These are phyloP conservation scores for Ophion ellenae DNA, from an alignment of 2,888 invertebrate species.

Conservation along the genomic window DNA sequence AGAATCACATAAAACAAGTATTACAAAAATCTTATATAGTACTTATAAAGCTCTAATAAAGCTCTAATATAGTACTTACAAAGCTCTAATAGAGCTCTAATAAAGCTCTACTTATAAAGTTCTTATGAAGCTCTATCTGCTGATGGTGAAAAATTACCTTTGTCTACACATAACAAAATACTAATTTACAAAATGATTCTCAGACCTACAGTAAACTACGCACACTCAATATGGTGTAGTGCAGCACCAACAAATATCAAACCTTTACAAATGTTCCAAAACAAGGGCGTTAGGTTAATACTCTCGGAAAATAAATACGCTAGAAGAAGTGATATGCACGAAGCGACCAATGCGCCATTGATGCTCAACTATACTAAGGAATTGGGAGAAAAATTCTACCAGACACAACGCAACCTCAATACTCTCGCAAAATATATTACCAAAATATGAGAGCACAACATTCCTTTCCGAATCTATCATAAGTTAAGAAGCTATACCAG, in stretches of 20 bases:
- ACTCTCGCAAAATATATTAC: background rate
- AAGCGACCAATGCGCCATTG: conserved; percentile 9
- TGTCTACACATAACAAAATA: conserved; percentile 69
- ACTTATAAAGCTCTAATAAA: conserved; percentile 46
- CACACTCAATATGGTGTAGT: conserved; percentile 72
- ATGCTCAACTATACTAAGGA: conserved; percentile 9
- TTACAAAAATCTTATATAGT: too few species aligned
- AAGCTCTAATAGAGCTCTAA: too few species aligned
- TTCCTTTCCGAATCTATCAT: conserved; percentile 13
- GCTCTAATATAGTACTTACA: too few species aligned
- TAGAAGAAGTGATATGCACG: conserved; percentile 55
- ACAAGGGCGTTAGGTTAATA: conserved; percentile 66
- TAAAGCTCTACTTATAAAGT: too few species aligned
- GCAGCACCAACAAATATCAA: conserved; percentile 56
- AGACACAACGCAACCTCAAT: background rate
- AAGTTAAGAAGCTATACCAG: conserved; percentile 4
- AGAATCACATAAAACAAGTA: conserved; percentile 43
- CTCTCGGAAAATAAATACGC: conserved; percentile 48
- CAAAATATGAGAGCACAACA: background rate
- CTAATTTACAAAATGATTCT: conserved; percentile 70
- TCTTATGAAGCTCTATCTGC: conserved; percentile 69
- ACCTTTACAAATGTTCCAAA: conserved; percentile 67
- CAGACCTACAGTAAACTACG: conserved; percentile 70
- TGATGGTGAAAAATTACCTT: conserved; percentile 64
- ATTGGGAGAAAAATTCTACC: conserved; percentile 31